Evolutionary conservation across 2,888 invertebrate species (phyloP).

Genomic region (Lydus trimaculatus): DNA sequence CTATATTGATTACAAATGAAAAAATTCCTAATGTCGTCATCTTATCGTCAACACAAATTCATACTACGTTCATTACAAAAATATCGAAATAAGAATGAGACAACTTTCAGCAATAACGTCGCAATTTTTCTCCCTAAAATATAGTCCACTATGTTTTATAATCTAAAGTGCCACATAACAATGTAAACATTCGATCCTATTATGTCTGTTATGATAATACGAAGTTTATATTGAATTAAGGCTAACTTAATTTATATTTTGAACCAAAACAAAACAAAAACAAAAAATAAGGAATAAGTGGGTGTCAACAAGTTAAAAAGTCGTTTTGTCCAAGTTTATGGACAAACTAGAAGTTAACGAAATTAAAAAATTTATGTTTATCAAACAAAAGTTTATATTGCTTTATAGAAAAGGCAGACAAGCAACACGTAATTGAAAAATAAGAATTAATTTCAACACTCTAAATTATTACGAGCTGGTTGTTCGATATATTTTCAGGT

Average conservation of each 20-base stretch:
- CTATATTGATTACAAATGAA: constrained; percentile 17
- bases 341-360: background rate
- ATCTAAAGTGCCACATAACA: background rate
- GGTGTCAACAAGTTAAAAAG: background rate
- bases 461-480: no score
- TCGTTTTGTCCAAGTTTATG: background rate
- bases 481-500: no score
- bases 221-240: background rate
- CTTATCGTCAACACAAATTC: background rate
- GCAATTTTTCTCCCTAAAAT: background rate
- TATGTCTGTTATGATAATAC: background rate
- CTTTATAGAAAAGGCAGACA: background rate
- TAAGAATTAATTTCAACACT: no score
- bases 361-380: background rate
- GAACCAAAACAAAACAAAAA: no score
- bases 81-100: background rate
- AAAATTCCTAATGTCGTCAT: background rate
- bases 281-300: background rate
- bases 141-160: background rate
- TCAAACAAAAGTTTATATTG: background rate
- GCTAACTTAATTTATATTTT: background rate
- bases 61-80: background rate
- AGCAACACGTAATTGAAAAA: no score
- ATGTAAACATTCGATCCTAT: background rate
- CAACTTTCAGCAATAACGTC: no score